Conservation (phyloP, 2,113 vertebrate species). For the Melanostigma gelatinosum region DNA sequence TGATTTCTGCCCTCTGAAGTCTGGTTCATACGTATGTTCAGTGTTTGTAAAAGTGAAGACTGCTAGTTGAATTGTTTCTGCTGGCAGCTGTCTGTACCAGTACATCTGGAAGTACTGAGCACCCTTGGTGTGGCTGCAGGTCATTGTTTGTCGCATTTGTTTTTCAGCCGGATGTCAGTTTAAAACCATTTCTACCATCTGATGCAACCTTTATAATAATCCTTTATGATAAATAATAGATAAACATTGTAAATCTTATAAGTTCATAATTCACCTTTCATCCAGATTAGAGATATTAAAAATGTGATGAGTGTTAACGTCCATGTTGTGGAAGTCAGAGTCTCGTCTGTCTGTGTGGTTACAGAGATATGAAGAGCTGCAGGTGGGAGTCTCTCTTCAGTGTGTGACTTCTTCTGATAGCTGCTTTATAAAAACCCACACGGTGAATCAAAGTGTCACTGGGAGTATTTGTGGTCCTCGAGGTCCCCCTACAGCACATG, state of each 20-base stretch:
- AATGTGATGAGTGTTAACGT: not conserved
- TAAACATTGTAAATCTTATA: not conserved
- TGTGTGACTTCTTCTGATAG: not conserved
- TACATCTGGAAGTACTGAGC: not conserved
- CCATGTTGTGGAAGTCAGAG: not conserved
- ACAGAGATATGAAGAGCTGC: not conserved
- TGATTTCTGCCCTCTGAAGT: constrained; percentile 9
- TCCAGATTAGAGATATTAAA: not conserved
- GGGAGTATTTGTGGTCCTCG: not conserved
- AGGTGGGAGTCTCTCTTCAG: not conserved
- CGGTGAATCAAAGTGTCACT: not conserved
- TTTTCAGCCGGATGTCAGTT: not conserved
- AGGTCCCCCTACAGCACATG: not conserved
- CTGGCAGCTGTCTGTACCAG: constrained; percentile 66
- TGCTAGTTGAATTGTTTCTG: constrained; percentile 48
- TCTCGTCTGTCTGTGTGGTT: not conserved
- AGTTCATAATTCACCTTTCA: not conserved
- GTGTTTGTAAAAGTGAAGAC: not conserved
- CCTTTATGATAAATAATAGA: no score
- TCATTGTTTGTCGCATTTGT: not conserved
- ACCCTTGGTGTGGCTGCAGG: constrained; percentile 43
- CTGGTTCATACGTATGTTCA: not conserved
- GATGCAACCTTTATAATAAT: no score
- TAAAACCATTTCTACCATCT: no score
- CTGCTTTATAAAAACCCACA: not conserved